Conservation (phyloP, 2,797 vertebrate species). For the Eospalax fontanierii region DNA sequence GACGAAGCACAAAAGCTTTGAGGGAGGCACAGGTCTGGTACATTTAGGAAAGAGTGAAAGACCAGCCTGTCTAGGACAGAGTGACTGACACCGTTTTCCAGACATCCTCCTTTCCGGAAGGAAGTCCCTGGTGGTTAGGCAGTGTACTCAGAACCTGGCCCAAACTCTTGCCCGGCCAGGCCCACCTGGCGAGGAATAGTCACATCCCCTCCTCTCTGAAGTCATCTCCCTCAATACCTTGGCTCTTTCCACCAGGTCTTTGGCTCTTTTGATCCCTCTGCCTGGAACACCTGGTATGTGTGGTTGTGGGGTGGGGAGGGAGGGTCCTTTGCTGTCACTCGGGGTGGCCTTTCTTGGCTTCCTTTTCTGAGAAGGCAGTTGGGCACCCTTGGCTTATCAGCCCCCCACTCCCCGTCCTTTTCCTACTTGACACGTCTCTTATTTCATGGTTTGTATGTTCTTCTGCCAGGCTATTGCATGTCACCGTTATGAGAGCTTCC, state of each 20-base stretch:
- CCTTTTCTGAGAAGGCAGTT: neutral
- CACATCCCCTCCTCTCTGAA: neutral
- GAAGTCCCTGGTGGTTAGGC: neutral
- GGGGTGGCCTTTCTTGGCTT: neutral
- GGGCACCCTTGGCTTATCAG: rapidly evolving
- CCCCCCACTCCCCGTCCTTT: too few relatives aligned
- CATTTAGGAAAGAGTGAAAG: neutral
- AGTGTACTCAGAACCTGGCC: rapidly evolving
- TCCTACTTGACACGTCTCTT: neutral
- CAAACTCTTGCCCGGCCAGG: neutral
- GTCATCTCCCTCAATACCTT: neutral
- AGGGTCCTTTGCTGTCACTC: neutral
- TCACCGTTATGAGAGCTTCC: neutral
- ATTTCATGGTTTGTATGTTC: neutral
- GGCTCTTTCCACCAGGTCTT: neutral
- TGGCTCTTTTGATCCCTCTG: too few relatives aligned
- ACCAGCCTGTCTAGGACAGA: neutral
- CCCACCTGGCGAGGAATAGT: neutral
- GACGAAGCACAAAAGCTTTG: too few relatives aligned
- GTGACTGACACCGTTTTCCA: rapidly evolving
- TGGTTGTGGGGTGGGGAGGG: too few relatives aligned
- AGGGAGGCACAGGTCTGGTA: too few relatives aligned
- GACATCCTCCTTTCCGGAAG: neutral
- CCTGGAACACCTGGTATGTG: neutral
- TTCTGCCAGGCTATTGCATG: neutral